Base-by-base conservation (phyloP, 2,113 vertebrate species). In the Octodon degus region DNA sequence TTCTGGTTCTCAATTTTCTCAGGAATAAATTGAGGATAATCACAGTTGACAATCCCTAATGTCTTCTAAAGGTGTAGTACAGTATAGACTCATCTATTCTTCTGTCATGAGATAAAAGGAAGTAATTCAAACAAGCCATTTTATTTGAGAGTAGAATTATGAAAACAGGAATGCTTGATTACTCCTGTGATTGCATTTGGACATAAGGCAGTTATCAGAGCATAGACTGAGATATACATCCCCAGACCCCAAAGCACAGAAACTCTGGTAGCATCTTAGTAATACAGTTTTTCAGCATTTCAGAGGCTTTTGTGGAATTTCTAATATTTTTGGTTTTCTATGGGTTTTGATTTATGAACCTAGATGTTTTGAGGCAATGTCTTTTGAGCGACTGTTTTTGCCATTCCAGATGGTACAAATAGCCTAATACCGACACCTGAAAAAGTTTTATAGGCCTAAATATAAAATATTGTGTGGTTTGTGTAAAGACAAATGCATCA, bases 61-160 rank as follows among this genome's bases (percentile, higher is more conserved):
- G 20, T 77, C 67, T 34, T 92, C 43, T 90, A 53, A 34, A 93
- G 24, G n/a, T 88, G 13, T 77, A 81, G 60, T 82, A 77, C 70
- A 87, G 43, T 91, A 14, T 91, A 93, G n/a, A 81, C 34, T 90
- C 92, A 91, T 80, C 47, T 92, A 43, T 94, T 53, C 16, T 91
- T 86, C 83, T 95, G 53, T 67, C 19, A 80, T 85, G 74, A 97
- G 37, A 47, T 93, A 93, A 89, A 2, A 40, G 63, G 30, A 50
- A 67, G 32, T 89, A 91, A 91, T 91, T 93, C 62, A 93, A 87
- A 89, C 2, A 94, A 90, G 55, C 24, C 17, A 90, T 86, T 72
- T 94, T 90, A 95, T 96, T 74, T 93, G n/a, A 8, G 27, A 86
- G 72, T 27, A 94, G 19, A 93, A 94, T 85, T 43, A 95, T 86